phyloP scores from a whole-genome alignment of 92 coral and sea anemone species.

The Desmophyllum pertusum region DNA sequence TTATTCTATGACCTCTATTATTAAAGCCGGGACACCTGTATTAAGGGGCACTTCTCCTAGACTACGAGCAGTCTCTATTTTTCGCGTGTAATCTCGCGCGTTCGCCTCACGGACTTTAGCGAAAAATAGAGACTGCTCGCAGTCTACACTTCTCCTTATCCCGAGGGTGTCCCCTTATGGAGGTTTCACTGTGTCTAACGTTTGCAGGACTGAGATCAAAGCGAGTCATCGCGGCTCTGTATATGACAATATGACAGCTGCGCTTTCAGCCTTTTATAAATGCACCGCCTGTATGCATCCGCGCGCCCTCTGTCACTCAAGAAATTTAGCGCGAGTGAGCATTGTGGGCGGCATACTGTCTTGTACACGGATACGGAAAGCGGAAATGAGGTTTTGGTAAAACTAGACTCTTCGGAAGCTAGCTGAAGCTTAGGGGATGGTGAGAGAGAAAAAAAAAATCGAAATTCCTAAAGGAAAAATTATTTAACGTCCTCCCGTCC shows the following conservation, averaged over 20 bases:
- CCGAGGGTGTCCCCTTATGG: no score
- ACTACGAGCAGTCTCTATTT: background rate
- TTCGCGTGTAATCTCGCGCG: background rate
- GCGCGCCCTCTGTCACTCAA: background rate
- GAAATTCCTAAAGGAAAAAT: slow-evolving; percentile 33
- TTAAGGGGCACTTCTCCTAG: background rate
- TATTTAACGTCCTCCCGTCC: background rate
- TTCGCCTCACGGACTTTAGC: background rate
- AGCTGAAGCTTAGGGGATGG: slow-evolving; percentile 19
- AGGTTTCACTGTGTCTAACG: no score
- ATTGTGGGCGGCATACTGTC: background rate
- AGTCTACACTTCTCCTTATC: no score
- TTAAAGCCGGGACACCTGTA: no score
- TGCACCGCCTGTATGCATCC: background rate
- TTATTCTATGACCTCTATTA: no score
- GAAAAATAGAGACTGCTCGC: background rate
- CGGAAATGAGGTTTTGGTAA: slow-evolving; percentile 32
- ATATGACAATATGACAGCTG: background rate
- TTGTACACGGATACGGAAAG: background rate
- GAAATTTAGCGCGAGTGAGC: background rate
- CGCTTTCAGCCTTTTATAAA: background rate
- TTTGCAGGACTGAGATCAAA: no score
- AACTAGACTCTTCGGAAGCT: slow-evolving; percentile 18
- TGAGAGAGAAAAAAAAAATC: background rate
- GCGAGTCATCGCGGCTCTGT: no score